A percentile compares a stretch with the other conserved stretches of the same genome.
phyloP scores from a whole-genome alignment of 2,888 invertebrate species.

The Pachycephus smyrnensis region DNA sequence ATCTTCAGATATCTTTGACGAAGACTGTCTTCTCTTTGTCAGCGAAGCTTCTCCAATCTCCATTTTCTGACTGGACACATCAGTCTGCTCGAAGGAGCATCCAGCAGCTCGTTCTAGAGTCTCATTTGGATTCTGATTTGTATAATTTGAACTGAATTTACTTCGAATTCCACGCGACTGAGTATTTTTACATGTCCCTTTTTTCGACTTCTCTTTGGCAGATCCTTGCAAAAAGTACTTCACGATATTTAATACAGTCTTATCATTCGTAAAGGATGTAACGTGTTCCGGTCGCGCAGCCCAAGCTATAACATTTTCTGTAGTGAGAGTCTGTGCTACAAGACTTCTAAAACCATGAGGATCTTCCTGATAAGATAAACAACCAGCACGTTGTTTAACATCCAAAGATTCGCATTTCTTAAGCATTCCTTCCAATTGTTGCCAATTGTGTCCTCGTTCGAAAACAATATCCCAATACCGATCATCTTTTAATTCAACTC shows the following conservation, averaged over 20 bases:
- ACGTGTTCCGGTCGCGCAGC: slow-evolving; percentile 75
- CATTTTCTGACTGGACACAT: slow-evolving; percentile 48
- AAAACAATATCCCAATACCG: slow-evolving; percentile 93
- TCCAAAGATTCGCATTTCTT: slow-evolving; percentile 79
- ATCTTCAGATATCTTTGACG: slow-evolving; percentile 25
- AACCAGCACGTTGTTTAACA: slow-evolving; percentile 91
- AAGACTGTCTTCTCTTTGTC: slow-evolving; percentile 18
- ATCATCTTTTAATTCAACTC: slow-evolving; percentile 84
- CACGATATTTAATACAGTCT: slow-evolving; percentile 77
- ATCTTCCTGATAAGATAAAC: slow-evolving; percentile 88
- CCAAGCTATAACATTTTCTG: slow-evolving; percentile 79
- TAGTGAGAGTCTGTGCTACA: slow-evolving; percentile 83
- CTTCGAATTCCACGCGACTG: slow-evolving; percentile 33
- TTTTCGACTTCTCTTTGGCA: slow-evolving; percentile 35
- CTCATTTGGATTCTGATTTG: slow-evolving; percentile 40
- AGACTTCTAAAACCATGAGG: slow-evolving; percentile 83
- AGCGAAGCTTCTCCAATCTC: slow-evolving; percentile 47
- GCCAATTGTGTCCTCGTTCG: slow-evolving; percentile 86
- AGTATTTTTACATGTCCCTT: slow-evolving; percentile 29
- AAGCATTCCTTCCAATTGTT: slow-evolving; percentile 77
- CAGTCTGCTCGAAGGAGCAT: slow-evolving; percentile 32
- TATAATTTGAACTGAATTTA: slow-evolving; percentile 35
- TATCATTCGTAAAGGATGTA: slow-evolving; percentile 81
- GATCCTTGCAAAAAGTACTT: slow-evolving; percentile 72
- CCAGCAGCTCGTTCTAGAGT: slow-evolving; percentile 36